Percentiles rank a stretch among this genome's conserved stretches.
phyloP scores from a whole-genome alignment of 1,140 invertebrate genomes.

The Chironomus tepperi region DNA sequence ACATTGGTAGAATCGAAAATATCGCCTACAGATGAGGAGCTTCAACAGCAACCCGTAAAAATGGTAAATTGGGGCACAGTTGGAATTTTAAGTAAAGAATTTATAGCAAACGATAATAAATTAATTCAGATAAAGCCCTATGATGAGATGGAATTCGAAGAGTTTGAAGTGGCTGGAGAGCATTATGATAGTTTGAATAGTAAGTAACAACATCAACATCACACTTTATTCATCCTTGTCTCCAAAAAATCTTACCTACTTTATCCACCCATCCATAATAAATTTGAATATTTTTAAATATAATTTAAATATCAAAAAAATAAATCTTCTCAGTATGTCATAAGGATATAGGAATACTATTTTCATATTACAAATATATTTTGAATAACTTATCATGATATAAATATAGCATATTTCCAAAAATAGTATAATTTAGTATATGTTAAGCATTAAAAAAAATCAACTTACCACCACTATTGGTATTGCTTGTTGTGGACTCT shows the following conservation, averaged over 20 bases:
- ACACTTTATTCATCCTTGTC: no score
- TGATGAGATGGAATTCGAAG: conserved; percentile 74
- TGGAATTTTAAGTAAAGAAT: conserved; percentile 32
- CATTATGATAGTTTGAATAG: conserved; percentile 50
- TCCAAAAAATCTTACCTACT: no score
- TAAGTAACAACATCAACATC: background rate
- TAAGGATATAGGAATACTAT: no score
- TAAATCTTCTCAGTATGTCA: no score
- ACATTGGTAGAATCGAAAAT: background rate
- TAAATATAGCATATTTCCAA: no score
- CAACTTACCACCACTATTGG: conserved; percentile 17
- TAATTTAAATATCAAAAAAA: no score
- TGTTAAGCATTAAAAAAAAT: background rate
- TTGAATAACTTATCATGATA: no score
- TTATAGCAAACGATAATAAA: conserved; percentile 42
- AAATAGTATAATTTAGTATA: no score
- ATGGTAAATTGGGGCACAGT: conserved; percentile 44
- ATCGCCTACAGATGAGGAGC: conserved; percentile 29
- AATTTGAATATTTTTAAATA: no score
- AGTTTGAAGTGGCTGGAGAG: conserved; percentile 60
- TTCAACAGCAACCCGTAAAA: conserved; percentile 40
- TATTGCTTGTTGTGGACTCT: conserved; percentile 21
- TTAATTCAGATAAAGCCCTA: conserved; percentile 48
- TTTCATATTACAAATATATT: no score
- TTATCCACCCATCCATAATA: no score